phyloP scores from a whole-genome alignment of 2,113 vertebrate genomes.

The Arizona elegans region DNA sequence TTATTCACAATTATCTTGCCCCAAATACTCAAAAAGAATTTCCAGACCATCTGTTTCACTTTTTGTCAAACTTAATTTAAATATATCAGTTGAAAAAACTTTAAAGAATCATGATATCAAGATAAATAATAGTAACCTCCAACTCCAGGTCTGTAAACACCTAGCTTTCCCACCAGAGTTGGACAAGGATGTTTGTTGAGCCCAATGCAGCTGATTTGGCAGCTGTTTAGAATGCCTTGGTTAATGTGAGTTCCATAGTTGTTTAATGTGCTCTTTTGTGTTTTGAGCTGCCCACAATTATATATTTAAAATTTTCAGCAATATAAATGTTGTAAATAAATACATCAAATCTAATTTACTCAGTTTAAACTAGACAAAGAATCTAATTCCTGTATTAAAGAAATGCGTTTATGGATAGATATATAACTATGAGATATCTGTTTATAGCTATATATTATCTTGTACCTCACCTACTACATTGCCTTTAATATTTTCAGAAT shows the following conservation, averaged over 20 bases:
- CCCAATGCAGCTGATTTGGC: background rate
- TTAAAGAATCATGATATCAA: background rate
- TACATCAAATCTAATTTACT: background rate
- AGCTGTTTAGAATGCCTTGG: background rate
- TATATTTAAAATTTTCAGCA: background rate
- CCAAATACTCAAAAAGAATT: background rate
- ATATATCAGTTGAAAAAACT: background rate
- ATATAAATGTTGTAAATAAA: background rate
- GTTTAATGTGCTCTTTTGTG: background rate
- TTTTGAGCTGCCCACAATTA: background rate
- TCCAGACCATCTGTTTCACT: background rate
- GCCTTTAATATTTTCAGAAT: background rate
- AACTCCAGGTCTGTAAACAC: background rate
- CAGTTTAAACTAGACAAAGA: background rate
- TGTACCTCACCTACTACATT: background rate
- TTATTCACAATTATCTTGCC: background rate
- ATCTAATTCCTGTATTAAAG: background rate
- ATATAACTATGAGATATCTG: background rate
- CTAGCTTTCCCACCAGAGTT: background rate
- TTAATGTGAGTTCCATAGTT: background rate
- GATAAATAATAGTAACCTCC: background rate
- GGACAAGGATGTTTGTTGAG: background rate
- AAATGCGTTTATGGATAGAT: background rate
- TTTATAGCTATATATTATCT: background rate
- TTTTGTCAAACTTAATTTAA: background rate